Conservation (phyloP, 2,797 vertebrate species). For the Tachyglossus aculeatus region DNA sequence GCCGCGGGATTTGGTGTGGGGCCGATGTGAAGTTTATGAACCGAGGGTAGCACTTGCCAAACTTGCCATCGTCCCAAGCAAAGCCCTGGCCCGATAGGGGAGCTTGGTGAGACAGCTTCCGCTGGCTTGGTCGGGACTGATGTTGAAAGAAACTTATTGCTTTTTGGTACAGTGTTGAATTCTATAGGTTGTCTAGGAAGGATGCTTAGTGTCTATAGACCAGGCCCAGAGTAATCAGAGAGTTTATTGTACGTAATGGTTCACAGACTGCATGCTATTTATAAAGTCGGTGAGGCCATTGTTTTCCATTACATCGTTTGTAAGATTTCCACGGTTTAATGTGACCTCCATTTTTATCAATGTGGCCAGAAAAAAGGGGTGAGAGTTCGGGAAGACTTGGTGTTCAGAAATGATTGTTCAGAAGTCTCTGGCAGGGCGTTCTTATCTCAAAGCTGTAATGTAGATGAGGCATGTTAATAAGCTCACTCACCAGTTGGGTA, state of each 20-base stretch:
- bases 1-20: neutral
- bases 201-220: constrained; percentile 66
- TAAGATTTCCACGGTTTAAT: constrained; percentile 49
- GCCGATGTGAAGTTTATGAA: neutral
- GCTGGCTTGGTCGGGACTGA: constrained; percentile 69
- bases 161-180: constrained; percentile 64
- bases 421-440: neutral
- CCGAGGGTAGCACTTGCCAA: neutral
- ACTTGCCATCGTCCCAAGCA: constrained; percentile 11
- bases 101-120: constrained; percentile 31
- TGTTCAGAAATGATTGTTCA: constrained; percentile 7
- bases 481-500: neutral
- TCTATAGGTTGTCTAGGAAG: constrained; percentile 66
- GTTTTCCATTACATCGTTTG: constrained; percentile 63
- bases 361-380: constrained; percentile 2
- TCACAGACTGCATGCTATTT: constrained; percentile 83
- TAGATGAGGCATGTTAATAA: neutral
- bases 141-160: constrained; percentile 51
- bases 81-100: constrained; percentile 41
- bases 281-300: constrained; percentile 71
- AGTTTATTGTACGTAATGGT: constrained; percentile 77
- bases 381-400: neutral
- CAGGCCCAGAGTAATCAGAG: constrained; percentile 70
- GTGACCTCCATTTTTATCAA: constrained; percentile 19
- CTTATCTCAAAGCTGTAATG: constrained; percentile 14